Evolutionary conservation across 2,797 vertebrate genomes (phyloP).

Genomic region (Trachops cirrhosus): DNA sequence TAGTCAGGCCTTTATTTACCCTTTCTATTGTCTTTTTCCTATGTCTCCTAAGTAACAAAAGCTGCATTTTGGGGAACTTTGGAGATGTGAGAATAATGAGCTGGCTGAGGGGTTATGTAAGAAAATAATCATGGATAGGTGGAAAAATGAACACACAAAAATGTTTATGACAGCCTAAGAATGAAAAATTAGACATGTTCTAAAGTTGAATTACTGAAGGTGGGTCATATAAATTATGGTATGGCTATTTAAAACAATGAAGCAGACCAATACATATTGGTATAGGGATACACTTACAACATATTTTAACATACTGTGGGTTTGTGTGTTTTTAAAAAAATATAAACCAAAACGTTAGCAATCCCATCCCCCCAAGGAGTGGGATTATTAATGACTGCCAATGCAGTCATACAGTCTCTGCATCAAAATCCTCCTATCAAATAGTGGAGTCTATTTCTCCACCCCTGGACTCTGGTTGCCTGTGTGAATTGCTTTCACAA

Average conservation of each 20-base stretch:
- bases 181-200: background rate
- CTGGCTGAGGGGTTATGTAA: background rate
- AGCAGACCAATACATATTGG: background rate
- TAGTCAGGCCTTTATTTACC: background rate
- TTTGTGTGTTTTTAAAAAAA: background rate
- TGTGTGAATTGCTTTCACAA: background rate
- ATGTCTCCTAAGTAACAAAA: background rate
- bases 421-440: background rate
- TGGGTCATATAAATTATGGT: background rate
- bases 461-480: background rate
- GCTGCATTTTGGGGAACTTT: background rate
- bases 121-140: background rate
- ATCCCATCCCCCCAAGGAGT: too few relatives aligned
- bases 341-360: background rate
- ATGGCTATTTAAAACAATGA: background rate
- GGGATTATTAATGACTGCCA: background rate
- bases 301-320: background rate
- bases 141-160: background rate
- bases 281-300: background rate
- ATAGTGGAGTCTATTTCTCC: background rate
- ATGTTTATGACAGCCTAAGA: background rate
- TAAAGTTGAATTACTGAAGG: background rate
- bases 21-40: background rate
- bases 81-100: background rate
- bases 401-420: background rate